Evolutionary conservation across 2,113 vertebrate species (phyloP).

Genomic region (Tragelaphus scriptus): DNA sequence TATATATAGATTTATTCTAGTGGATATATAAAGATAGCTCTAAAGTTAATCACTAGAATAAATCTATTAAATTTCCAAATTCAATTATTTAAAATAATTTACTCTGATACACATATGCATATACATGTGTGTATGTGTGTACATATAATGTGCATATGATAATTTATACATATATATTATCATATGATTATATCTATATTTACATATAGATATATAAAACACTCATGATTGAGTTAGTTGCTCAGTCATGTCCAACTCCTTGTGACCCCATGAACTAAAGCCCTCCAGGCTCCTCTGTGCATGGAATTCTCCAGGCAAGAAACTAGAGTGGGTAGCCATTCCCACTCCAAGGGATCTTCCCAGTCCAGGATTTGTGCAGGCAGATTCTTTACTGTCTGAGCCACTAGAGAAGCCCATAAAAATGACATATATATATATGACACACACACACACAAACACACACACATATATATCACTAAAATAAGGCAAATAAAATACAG

Average conservation of each 20-base stretch:
- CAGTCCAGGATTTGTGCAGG: neutral
- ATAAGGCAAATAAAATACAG: neutral
- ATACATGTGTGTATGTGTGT: neutral
- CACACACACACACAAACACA: neutral
- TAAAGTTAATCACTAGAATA: neutral
- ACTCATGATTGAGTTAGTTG: neutral
- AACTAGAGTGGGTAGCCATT: neutral
- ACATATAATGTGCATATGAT: neutral
- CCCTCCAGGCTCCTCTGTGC: neutral
- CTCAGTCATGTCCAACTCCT: neutral
- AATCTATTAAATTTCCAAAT: neutral
- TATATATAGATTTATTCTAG: too few relatives aligned
- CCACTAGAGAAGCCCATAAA: neutral
- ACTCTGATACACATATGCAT: neutral
- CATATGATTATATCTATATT: neutral
- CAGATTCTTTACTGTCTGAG: neutral
- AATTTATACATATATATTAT: neutral
- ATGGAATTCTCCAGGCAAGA: neutral
- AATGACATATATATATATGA: neutral
- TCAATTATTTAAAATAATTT: neutral
- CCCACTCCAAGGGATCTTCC: neutral
- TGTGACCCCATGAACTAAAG: neutral
- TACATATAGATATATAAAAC: neutral
- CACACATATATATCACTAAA: neutral
- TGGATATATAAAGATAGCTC: neutral